Evolutionary conservation across 2,113 vertebrate genomes (phyloP).

Genomic region (Thalassoma bifasciatum): DNA sequence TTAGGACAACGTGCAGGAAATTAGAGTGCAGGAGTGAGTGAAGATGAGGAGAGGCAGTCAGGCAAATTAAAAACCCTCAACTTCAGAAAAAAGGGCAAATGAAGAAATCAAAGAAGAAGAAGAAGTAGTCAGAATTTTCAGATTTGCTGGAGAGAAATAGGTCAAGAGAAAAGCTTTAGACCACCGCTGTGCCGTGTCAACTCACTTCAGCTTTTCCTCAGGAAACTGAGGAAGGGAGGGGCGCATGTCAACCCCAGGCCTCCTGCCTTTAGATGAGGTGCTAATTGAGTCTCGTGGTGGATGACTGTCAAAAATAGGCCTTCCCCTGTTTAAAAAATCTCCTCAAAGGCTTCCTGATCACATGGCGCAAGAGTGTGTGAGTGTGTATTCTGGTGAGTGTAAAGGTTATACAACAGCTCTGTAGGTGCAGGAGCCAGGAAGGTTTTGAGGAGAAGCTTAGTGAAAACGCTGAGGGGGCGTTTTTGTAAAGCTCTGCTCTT

Average conservation of each 20-base stretch:
- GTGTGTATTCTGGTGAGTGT: conserved; percentile 16
- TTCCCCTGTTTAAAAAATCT: conserved; percentile 43
- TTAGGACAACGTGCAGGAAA: conserved; percentile 30
- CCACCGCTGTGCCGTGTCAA: conserved; percentile 11
- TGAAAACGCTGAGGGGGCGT: conserved; percentile 52
- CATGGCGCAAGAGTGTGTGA: conserved; percentile 31
- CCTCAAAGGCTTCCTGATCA: conserved; percentile 55
- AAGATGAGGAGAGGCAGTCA: conserved; percentile 14
- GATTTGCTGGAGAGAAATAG: conserved; percentile 6
- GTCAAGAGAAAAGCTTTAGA: conserved; percentile 27
- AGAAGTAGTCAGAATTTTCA: neutral
- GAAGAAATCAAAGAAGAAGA: neutral
- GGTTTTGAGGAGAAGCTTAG: conserved; percentile 44
- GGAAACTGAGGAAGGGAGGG: conserved; percentile 66
- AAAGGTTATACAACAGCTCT: conserved; percentile 55
- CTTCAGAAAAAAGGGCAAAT: conserved; percentile 9
- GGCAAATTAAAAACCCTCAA: conserved; percentile 41
- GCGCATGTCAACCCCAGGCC: conserved; percentile 27
- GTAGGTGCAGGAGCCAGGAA: conserved; percentile 44
- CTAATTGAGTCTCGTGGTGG: conserved; percentile 66
- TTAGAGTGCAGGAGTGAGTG: conserved; percentile 20
- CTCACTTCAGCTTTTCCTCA: conserved; percentile 67
- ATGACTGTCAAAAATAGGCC: conserved; percentile 65
- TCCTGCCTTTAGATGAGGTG: conserved; percentile 62
- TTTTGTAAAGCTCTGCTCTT: conserved; percentile 53